Percentiles rank a stretch among this genome's conserved stretches.
These are phyloP conservation scores for Porites lutea DNA, from an alignment of 64 coral and sea anemone species.

Conservation along the genomic window DNA sequence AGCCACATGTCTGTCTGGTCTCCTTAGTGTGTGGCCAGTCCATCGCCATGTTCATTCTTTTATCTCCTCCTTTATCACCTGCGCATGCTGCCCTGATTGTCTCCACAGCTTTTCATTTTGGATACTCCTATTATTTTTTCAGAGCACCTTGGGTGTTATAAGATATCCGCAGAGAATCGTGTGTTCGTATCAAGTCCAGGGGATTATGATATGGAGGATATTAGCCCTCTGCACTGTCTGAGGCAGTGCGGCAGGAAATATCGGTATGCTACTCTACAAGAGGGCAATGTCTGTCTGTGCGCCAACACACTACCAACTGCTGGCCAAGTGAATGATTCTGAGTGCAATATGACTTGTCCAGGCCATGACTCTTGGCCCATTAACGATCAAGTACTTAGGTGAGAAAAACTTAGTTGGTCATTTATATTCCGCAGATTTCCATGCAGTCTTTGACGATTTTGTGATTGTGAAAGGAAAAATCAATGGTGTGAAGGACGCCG, in stretches of 20 bases:
- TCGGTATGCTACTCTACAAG: constrained; percentile 75
- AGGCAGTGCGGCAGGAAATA: constrained; percentile 81
- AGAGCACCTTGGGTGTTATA: constrained; percentile 81
- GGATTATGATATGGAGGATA: constrained; percentile 73
- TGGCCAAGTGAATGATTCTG: constrained; percentile 52
- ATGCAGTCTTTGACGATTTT: too few relatives aligned
- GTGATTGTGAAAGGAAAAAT: too few relatives aligned
- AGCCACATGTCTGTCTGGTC: too few relatives aligned
- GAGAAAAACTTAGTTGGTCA: not conserved
- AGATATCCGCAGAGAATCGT: constrained; percentile 39
- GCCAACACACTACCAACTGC: constrained; percentile 63
- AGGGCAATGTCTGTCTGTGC: constrained; percentile 78
- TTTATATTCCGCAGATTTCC: too few relatives aligned
- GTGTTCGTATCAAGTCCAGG: constrained; percentile 79
- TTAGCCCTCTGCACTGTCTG: constrained; percentile 81
- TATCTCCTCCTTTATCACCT: too few relatives aligned
- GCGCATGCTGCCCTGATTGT: too few relatives aligned
- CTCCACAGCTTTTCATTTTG: too few relatives aligned
- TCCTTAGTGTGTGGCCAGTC: too few relatives aligned
- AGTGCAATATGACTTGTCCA: constrained; percentile 70
- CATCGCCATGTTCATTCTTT: too few relatives aligned
- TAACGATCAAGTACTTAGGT: constrained; percentile 21
- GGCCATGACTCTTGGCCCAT: constrained; percentile 49
- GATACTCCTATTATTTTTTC: not conserved
- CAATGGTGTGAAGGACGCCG: too few relatives aligned